These are phyloP conservation scores for Porites divaricata DNA, from an alignment of 92 coral and sea anemone species.

Conservation along the genomic window DNA sequence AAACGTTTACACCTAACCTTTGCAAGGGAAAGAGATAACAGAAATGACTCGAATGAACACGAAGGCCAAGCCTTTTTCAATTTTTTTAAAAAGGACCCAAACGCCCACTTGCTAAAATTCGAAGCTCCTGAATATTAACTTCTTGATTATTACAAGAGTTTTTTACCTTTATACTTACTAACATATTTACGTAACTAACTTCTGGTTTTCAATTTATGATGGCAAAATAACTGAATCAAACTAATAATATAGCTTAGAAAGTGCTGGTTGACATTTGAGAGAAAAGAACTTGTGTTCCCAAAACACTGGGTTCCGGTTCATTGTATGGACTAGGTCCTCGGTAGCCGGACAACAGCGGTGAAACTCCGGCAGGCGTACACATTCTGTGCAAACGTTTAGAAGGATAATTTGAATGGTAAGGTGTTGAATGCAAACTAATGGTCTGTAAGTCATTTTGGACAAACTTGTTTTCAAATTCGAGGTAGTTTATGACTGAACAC, in stretches of 20 bases:
- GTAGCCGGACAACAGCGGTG: not conserved
- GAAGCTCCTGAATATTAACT: too few species aligned
- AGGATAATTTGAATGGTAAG: not conserved
- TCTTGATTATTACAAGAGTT: too few species aligned
- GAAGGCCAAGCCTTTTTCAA: too few species aligned
- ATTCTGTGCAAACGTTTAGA: not conserved
- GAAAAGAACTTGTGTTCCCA: conserved; percentile 26
- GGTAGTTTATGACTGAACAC: not conserved
- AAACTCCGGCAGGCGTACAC: not conserved
- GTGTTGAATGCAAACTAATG: conserved; percentile 29
- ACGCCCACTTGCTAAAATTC: too few species aligned
- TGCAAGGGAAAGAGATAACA: too few species aligned
- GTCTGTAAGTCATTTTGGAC: not conserved
- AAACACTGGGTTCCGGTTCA: not conserved
- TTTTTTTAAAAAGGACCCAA: too few species aligned
- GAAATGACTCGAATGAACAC: too few species aligned
- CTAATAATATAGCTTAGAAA: not conserved
- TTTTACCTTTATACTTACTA: too few species aligned
- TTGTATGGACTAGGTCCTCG: not conserved
- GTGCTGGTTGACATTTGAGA: conserved; percentile 33
- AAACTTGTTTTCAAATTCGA: not conserved
- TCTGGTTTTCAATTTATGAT: too few species aligned
- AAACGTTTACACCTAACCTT: too few species aligned
- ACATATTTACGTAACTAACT: too few species aligned
- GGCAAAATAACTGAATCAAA: too few species aligned